These are phyloP conservation scores for Clarias laeviceps DNA, from an alignment of 2,797 vertebrate genomes.

Conservation along the genomic window DNA sequence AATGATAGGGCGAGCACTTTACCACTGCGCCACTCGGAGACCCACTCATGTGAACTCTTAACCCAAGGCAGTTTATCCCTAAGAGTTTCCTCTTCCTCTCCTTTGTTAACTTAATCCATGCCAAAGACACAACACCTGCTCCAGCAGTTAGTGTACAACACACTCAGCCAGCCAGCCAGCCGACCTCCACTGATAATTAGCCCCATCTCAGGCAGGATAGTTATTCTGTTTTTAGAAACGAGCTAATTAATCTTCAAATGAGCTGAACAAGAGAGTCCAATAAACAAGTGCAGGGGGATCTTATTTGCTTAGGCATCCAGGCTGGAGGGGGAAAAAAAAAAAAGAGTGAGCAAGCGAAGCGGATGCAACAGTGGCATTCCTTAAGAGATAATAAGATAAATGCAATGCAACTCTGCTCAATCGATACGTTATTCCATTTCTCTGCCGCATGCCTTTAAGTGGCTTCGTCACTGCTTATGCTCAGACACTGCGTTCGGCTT, in stretches of 20 bases:
- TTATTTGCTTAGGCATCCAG: constrained; percentile 8
- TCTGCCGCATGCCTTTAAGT: background rate
- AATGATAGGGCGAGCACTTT: too few species aligned
- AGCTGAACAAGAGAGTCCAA: constrained; percentile 28
- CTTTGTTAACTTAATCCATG: background rate
- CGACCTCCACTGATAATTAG: constrained; percentile 34
- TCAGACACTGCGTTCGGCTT: too few species aligned
- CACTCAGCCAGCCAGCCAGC: background rate
- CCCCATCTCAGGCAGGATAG: constrained; percentile 20
- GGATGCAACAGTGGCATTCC: constrained; percentile 18
- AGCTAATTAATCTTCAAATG: constrained; percentile 45
- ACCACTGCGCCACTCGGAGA: too few species aligned
- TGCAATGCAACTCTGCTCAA: background rate
- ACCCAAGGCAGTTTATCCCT: background rate
- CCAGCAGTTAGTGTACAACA: background rate
- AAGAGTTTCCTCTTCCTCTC: background rate
- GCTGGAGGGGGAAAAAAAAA: background rate
- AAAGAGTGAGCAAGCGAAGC: constrained; percentile 13
- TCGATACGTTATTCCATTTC: background rate
- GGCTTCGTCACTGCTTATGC: background rate
- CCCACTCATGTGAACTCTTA: background rate
- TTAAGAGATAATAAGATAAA: constrained; percentile 20
- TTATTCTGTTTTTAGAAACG: constrained; percentile 7
- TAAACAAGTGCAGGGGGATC: constrained; percentile 23
- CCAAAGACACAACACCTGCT: background rate